Evolutionary conservation across 2,888 invertebrate genomes (phyloP).

Genomic region (Leptogaster cylindrica): DNA sequence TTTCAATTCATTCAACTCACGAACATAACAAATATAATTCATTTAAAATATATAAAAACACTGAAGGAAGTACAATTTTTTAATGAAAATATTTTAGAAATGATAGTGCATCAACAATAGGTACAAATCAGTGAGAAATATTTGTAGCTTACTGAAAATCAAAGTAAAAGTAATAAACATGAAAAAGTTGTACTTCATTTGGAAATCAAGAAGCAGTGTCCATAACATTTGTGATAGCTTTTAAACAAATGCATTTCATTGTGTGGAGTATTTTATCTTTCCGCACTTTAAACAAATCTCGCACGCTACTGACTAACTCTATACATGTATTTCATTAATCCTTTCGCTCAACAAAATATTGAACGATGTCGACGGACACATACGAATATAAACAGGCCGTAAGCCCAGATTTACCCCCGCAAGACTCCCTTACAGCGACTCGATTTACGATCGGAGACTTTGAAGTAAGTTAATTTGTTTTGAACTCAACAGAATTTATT

Average conservation of each 20-base stretch:
- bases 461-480: conserved; percentile 67
- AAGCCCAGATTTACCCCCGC: conserved; percentile 70
- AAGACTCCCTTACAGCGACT: conserved; percentile 64
- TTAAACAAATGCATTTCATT: not conserved
- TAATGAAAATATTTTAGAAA: too few species aligned
- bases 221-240: not conserved
- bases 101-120: too few species aligned
- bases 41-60: not conserved
- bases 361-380: not conserved
- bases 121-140: too few species aligned
- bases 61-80: not conserved
- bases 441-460: conserved; percentile 79
- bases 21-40: too few species aligned
- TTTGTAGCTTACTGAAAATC: too few species aligned
- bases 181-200: too few species aligned
- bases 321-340: conserved; percentile 18
- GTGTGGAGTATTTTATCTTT: not conserved
- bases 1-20: too few species aligned
- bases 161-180: too few species aligned
- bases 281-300: conserved; percentile 21
- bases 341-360: conserved; percentile 1
- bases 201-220: too few species aligned
- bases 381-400: conserved; percentile 62
- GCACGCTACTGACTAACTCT: conserved; percentile 11
- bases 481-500: not conserved